phyloP scores from a whole-genome alignment of 2,797 vertebrate genomes.

The Pseudocheirus occidentalis region DNA sequence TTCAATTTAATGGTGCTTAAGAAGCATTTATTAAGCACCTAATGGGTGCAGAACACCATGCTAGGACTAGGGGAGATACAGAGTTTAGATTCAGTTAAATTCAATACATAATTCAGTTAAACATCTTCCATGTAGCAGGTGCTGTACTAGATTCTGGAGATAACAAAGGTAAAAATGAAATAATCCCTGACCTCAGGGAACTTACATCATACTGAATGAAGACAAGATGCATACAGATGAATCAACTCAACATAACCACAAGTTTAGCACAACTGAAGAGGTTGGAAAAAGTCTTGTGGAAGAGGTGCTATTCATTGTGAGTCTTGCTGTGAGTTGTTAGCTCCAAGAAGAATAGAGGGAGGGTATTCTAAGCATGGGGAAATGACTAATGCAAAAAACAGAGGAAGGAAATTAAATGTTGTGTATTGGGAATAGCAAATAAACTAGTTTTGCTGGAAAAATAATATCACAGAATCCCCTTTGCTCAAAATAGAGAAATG shows the following conservation, averaged over 20 bases:
- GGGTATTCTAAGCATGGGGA: background rate
- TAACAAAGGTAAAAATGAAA: background rate
- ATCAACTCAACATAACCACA: background rate
- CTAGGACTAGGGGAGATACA: background rate
- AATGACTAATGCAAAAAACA: background rate
- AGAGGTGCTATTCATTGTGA: background rate
- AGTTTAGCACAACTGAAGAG: background rate
- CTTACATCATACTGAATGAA: background rate
- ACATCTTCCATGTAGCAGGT: background rate
- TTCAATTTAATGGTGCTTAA: background rate
- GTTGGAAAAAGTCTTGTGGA: background rate
- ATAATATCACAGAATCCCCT: background rate
- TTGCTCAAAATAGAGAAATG: background rate
- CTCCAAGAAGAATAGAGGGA: background rate
- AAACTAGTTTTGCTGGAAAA: background rate
- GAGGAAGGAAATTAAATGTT: background rate
- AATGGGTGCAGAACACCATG: background rate
- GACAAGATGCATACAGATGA: background rate
- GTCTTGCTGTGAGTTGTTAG: background rate
- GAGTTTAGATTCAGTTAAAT: background rate
- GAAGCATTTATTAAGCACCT: background rate
- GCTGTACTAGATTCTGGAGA: background rate
- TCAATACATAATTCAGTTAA: background rate
- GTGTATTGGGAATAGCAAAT: background rate
- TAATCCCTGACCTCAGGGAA: background rate